These are phyloP conservation scores for Gorilla gorilla DNA, from an alignment of 2,113 vertebrate species.

Conservation along the genomic window DNA sequence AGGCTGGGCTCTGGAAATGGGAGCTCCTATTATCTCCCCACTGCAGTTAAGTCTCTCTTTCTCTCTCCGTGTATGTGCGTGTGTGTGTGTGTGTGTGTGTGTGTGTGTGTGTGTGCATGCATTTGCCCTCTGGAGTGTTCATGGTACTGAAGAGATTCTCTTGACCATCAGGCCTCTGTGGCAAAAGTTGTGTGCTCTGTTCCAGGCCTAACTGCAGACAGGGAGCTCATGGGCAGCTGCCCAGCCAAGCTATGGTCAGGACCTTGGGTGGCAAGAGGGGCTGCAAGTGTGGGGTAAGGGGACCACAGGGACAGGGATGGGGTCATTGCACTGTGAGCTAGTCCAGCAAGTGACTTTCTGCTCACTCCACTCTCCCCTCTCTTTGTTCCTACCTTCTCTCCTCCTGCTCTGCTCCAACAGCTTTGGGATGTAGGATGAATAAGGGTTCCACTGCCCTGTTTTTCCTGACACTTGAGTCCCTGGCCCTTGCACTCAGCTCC, in stretches of 20 bases:
- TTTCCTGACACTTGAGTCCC: not conserved
- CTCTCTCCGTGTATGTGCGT: not conserved
- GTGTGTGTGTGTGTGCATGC: rapidly evolving
- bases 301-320: not conserved
- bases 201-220: not conserved
- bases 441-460: not conserved
- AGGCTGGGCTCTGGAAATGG: not conserved
- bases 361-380: not conserved
- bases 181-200: not conserved
- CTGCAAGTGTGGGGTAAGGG: not conserved
- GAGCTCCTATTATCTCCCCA: not conserved
- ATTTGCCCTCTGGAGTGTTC: not conserved
- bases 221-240: not conserved
- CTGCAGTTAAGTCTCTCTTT: too few relatives aligned
- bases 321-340: not conserved
- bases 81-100: not conserved
- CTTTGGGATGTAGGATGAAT: not conserved
- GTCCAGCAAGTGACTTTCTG: not conserved
- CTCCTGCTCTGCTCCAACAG: not conserved
- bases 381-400: not conserved
- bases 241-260: not conserved
- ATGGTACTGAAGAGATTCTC: not conserved
- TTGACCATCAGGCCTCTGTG: not conserved
- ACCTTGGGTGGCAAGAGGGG: not conserved
- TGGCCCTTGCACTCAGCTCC: not conserved